Evolutionary conservation across 30 jellyfish, hydroid and myxozoan genomes (phyloP), one percentile per base, ranked within the genome.

Genomic region (Sanderia malayensis): DNA sequence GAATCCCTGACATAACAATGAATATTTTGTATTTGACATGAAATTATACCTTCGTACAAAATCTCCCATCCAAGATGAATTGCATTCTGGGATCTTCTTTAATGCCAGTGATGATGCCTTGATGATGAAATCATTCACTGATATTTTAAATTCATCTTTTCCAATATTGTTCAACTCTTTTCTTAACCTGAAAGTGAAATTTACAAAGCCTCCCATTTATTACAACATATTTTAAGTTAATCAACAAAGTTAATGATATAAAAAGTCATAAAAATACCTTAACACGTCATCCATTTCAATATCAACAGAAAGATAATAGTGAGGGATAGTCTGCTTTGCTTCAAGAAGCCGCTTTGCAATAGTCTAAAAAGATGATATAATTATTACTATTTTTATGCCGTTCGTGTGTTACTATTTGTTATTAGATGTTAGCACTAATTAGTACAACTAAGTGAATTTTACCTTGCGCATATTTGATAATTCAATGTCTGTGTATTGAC

Each of bases 261-360:
- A n/a, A 68, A 41, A 1, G 49, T 15, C 0, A 45, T 2, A 18
- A 9, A 77, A 87, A 17, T 49, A 88, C 97, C 79, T 73, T 23
- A 91, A 30, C 11, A 91, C 92, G 19, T 77, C 73, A 46, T 91
- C 98, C 98, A 91, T 83, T 76, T 91, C 74, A 46, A 91, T 85
- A 61, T 91, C 98, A 13, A 81, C 81, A 0, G 98, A 75, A 29
- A 91, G 44, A 45, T 91, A 84, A 55, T 83, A 91, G 44, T 91
- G 98, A 1, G 98, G 98, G 69, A 91, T 92, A 1, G 98, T 91
- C 41, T 83, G 96, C 55, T 91, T 91, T 23, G 98, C 92, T 69
- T 83, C 95, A 9, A 84, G 79, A n/a, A 91, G 69, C 18, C 98
- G 86, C 72, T 84, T 83, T 4, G 98, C 95, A 24, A 89, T 89